Evolutionary conservation across 1,140 invertebrate species (phyloP), one percentile per base, ranked within the genome.

Genomic region (Apolygus lucorum): DNA sequence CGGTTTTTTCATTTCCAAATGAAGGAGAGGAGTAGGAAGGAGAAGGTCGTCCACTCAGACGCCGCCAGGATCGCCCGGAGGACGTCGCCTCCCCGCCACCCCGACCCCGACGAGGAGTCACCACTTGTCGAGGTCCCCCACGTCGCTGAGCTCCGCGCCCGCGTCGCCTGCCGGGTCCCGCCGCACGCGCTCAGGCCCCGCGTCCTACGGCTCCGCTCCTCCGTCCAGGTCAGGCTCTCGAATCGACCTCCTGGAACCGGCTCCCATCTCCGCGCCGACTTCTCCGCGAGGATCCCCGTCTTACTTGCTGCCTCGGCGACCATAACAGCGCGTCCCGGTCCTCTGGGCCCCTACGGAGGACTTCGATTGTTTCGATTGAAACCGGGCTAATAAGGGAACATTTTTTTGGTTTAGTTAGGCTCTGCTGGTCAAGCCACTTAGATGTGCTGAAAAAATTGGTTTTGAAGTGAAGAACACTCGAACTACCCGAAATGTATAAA

Each of bases 101-200:
- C 59, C 59, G n/a, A 62, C 27, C 11, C 28, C 11, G 14, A 22
- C 62, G 1, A 27, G 54, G 1, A 52, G 67, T 27, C 26, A 22
- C 4, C 68, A 72, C 68, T 29, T 62, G n/a, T 74, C 73, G 21
- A n/a, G 59, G 76, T 77, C 62, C 80, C 78, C 75, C 1, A 78
- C 77, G 67, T 74, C 73, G 8, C 25, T 69, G 21, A 74, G 78
- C 26, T 81, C 17, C 89, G 87, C 72, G 84, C 83, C 0, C 69
- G 78, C 11, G 81, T 84, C 0, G 84, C 84, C 29, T 79, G 81
- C 2, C 68, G 62, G 54, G 21, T 67, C 69, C 22, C 82, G 83
- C 42, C 79, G 88, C 68, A 87, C 88, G 1, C 78, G 87, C 59
- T 89, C 87, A 24, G 88, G 87, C 52, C 88, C 88, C 0, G 86